Evolutionary conservation across 2,113 vertebrate species (phyloP), one percentile per base, ranked within the genome.

Genomic region (Lontra canadensis): DNA sequence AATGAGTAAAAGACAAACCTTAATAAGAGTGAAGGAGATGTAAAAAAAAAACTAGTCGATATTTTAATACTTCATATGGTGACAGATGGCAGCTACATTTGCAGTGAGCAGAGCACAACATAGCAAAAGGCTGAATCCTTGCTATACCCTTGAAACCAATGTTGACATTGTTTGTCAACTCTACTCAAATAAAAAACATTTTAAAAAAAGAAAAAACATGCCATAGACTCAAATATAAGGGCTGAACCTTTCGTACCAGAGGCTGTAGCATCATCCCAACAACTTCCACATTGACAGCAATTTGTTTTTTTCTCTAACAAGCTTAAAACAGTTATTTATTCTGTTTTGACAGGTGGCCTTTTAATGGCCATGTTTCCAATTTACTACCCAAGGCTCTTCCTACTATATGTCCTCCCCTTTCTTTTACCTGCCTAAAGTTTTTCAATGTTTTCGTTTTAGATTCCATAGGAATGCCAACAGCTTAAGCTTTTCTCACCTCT

Each of bases 401-500:
- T 97, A 63, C 8, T 90, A 39, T 82, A 86, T 55, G 36, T 73
- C 23, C 42, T 98, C 98, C 96, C 98, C 98, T 90, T 98, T 98
- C 98, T 96, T 97, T 97, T 95, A 91, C 89, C 96, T 69, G 79
- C 95, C 96, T 96, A 93, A 98, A 97, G 87, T 57, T 96, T 97
- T 98, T 95, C 47, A 67, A 90, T 98, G 98, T 99, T 99, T 99
- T 98, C 88, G 95, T 98, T 98, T 98, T 96, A 97, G 98, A 98
- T 98, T 98, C 98, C 81, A 92, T 47, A 97, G 96, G 97, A 97
- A 98, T 98, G 88, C 98, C 96, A 98, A 97, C 96, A 96, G 97
- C 96, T 97, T 98, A 98, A 98, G 98, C 98, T 98, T 92, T 98
- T 98, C 98, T 98, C 98, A 99, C 98, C 96, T 98, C 84, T 96